Conservation (phyloP, 2,113 vertebrate genomes). For the Todiramphus chloris region DNA sequence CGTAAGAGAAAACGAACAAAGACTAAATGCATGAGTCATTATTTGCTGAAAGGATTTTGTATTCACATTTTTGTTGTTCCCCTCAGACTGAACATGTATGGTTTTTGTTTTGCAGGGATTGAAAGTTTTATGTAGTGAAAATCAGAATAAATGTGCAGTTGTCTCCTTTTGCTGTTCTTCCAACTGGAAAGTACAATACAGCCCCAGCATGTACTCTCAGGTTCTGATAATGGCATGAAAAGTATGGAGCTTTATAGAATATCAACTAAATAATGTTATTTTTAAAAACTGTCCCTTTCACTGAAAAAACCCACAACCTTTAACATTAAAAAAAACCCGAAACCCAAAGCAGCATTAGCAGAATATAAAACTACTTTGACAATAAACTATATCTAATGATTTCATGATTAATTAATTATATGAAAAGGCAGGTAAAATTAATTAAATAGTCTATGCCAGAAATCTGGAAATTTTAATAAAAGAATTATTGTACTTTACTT, state of each 20-base stretch:
- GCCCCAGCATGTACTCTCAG: neutral
- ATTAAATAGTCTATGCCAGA: neutral
- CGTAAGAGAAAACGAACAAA: slow-evolving; percentile 32
- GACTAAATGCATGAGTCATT: slow-evolving; percentile 53
- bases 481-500: neutral
- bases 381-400: neutral
- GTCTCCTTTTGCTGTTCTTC: slow-evolving; percentile 46
- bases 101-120: neutral
- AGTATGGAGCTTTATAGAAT: neutral
- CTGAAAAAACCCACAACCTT: neutral
- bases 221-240: neutral
- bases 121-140: neutral
- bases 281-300: neutral
- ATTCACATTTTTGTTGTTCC: neutral
- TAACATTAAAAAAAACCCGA: neutral
- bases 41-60: slow-evolving; percentile 15
- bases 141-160: slow-evolving; percentile 37
- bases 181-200: slow-evolving; percentile 34
- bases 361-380: neutral
- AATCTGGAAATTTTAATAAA: neutral
- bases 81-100: neutral
- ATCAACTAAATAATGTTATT: neutral
- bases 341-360: neutral
- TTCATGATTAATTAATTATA: neutral
- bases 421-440: neutral